phyloP scores from a whole-genome alignment of 2,888 invertebrate species.

The Acanthosepion lycidas region DNA sequence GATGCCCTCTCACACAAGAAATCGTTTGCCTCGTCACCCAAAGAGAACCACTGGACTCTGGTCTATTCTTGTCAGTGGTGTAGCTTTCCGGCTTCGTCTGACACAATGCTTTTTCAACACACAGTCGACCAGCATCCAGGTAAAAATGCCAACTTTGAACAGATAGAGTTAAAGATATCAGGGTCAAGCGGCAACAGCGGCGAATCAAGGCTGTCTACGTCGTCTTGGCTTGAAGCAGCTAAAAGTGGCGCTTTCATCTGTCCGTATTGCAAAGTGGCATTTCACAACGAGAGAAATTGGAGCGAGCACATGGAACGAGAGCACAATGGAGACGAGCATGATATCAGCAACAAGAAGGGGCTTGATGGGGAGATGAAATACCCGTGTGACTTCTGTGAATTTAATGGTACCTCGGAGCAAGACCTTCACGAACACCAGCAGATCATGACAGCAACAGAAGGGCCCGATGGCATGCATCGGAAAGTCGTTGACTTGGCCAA shows the following conservation, averaged over 20 bases:
- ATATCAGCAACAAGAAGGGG: background rate
- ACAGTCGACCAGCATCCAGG: slow-evolving; percentile 43
- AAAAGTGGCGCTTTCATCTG: slow-evolving; percentile 34
- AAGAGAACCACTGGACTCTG: slow-evolving; percentile 24
- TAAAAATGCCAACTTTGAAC: slow-evolving; percentile 41
- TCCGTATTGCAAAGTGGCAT: slow-evolving; percentile 37
- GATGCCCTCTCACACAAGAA: slow-evolving; percentile 35
- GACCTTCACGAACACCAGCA: slow-evolving; percentile 34
- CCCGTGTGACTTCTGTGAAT: slow-evolving; percentile 40
- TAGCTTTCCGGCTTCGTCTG: slow-evolving; percentile 35
- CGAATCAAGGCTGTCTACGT: background rate
- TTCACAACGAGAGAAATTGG: slow-evolving; percentile 33
- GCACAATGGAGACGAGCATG: background rate
- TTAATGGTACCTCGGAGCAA: background rate
- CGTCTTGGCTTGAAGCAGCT: slow-evolving; percentile 33
- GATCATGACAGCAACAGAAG: slow-evolving; percentile 33
- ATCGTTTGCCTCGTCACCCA: slow-evolving; percentile 2
- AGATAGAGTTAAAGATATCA: slow-evolving; percentile 24
- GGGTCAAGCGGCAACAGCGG: background rate
- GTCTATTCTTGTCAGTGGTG: slow-evolving; percentile 42
- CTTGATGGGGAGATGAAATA: background rate
- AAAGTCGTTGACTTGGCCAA: slow-evolving; percentile 36
- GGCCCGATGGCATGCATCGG: background rate
- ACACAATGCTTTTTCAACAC: slow-evolving; percentile 39
- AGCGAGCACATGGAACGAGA: slow-evolving; percentile 39